Base-by-base conservation (phyloP, 2,113 vertebrate genomes). In the Epinephelus lanceolatus region DNA sequence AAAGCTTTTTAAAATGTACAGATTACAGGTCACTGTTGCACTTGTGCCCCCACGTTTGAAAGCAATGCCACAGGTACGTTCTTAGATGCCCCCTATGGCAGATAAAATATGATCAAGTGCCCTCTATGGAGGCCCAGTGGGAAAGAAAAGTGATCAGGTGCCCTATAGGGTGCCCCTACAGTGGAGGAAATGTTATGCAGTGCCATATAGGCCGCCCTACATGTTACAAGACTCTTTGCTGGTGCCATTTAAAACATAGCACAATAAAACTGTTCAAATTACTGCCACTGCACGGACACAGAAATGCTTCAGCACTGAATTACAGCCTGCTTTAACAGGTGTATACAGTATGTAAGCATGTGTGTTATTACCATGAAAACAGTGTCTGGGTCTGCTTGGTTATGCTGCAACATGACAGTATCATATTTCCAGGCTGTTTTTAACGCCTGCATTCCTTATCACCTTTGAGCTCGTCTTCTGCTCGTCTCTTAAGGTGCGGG, bases 401-500 rank as follows among this genome's bases (percentile, higher is more conserved):
- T 66, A 70, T 10, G 25, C 53, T 73, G 70, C 45, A 76, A 84
- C 63, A 37, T 56, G 61, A 47, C 37, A 37, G 76, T 19, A 37
- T 74, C 63, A 13, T 57, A 14, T 81, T 86, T 71, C 55, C 33
- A 25, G 60, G 45, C 11, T 45, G 19, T 56, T 59, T 63, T 78
- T 75, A 47, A 62, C 23, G 21, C 49, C 59, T 37, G 33, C 80
- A 72, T 69, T 70, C n/a, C 55, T 75, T 21, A 4, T 19, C 59
- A 73, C 45, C 33, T 75, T 61, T 68, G 40, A 70, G 59, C 47
- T 61, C 8, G 6, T 76, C 55, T 76, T 56, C 19, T 70, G 14
- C 6, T 76, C 23, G 10, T 23, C 55, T 71, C 65, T 71, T 10
- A 68, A 61, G 23, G 45, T 83, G 76, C 23, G 9, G 78, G 85